A percentile compares a stretch with the other conserved stretches of the same genome.
Conservation (phyloP, 2,113 vertebrate genomes). For the Bucco capensis region DNA sequence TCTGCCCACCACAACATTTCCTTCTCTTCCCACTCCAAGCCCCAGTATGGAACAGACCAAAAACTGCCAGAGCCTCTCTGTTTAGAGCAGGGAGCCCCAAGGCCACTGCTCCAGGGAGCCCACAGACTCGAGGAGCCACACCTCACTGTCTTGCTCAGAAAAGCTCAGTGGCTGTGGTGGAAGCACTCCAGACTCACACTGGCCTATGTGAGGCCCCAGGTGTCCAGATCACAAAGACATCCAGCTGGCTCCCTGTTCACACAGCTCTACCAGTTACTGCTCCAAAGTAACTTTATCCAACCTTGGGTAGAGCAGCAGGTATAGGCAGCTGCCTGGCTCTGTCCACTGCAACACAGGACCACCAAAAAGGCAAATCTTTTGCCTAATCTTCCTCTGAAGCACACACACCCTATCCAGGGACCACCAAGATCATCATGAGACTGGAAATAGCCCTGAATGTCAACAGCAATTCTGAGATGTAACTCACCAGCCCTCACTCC, state of each 20-base stretch:
- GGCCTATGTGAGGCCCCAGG: not conserved
- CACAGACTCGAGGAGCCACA: accelerated
- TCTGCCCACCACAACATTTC: not conserved
- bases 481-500: not conserved
- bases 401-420: not conserved
- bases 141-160: not conserved
- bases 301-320: not conserved
- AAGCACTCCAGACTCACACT: accelerated
- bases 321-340: not conserved
- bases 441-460: not conserved
- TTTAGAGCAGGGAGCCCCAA: not conserved
- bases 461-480: not conserved
- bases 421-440: accelerated
- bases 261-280: not conserved
- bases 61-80: not conserved
- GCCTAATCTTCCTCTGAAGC: not conserved
- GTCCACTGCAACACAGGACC: not conserved
- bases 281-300: not conserved
- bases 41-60: not conserved
- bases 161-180: not conserved
- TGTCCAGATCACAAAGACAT: not conserved
- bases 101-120: not conserved
- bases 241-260: not conserved
- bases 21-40: not conserved
- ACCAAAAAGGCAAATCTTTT: not conserved